Conservation (phyloP, 2,888 invertebrate species). For the Campoletis raptor region DNA sequence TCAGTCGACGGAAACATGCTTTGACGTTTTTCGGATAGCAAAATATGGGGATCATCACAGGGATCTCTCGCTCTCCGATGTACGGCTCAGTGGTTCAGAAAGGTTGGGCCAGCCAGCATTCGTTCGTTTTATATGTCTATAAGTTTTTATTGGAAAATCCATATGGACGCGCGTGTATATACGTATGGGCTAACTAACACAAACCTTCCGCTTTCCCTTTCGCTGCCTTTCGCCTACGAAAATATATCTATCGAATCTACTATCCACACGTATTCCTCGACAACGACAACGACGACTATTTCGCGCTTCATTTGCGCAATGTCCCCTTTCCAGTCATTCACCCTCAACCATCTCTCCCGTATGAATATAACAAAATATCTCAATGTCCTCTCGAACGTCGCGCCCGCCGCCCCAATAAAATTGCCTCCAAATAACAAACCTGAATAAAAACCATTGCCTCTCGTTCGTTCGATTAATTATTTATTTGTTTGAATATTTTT, state of each 20-base stretch:
- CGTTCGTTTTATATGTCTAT: conserved; percentile 30
- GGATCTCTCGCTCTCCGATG: conserved; percentile 72
- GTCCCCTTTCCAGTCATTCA: conserved; percentile 62
- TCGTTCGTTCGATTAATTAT: no score
- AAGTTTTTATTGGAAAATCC: conserved; percentile 55
- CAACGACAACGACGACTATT: conserved; percentile 48
- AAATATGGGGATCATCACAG: conserved; percentile 65
- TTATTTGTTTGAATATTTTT: no score
- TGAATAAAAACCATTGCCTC: background rate
- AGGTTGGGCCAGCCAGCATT: conserved; percentile 59
- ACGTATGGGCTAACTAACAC: conserved; percentile 27
- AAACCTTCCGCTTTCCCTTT: conserved; percentile 24
- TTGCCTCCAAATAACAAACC: background rate
- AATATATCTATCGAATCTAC: conserved; percentile 21
- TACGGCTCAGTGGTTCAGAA: conserved; percentile 76
- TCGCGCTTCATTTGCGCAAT: conserved; percentile 70
- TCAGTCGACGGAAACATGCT: conserved; percentile 60
- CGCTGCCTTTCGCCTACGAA: background rate
- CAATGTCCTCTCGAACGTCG: background rate
- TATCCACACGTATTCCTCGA: conserved; percentile 6
- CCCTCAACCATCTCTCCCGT: conserved; percentile 25
- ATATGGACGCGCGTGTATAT: conserved; percentile 21
- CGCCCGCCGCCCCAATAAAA: background rate
- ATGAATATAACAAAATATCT: background rate
- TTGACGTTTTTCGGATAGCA: conserved; percentile 72